Percentiles rank a stretch among this genome's conserved stretches.
Conservation (phyloP, 2,888 invertebrate species). For the Epinotia bilunana region DNA sequence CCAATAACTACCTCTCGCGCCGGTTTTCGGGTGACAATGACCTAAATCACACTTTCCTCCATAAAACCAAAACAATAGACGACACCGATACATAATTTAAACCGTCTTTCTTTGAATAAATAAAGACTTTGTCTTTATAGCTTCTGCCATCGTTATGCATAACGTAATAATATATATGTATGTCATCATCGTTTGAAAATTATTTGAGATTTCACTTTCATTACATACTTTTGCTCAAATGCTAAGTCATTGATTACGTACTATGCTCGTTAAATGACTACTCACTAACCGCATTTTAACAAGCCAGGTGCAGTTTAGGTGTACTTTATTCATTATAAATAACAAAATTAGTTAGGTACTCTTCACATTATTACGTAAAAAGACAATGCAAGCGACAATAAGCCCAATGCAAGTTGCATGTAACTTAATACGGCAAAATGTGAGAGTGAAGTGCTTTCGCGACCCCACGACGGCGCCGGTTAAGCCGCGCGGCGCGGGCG, state of each 20-base stretch:
- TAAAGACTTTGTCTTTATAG: not conserved
- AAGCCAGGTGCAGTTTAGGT: not conserved
- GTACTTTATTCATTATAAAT: not conserved
- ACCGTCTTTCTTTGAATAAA: slow-evolving; percentile 14
- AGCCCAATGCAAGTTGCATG: slow-evolving; percentile 21
- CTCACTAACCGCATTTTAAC: slow-evolving; percentile 11
- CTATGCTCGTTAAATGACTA: slow-evolving; percentile 12
- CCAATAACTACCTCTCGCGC: slow-evolving; percentile 64
- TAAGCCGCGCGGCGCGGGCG: slow-evolving; percentile 56
- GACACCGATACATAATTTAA: slow-evolving; percentile 53
- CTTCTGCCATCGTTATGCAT: not conserved
- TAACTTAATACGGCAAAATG: slow-evolving; percentile 52
- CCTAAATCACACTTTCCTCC: slow-evolving; percentile 74
- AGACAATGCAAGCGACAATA: not conserved
- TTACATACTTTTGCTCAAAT: slow-evolving; percentile 16
- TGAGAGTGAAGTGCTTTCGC: slow-evolving; percentile 78
- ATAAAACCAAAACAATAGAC: slow-evolving; percentile 70
- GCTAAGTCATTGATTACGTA: slow-evolving; percentile 14
- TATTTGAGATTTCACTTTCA: slow-evolving; percentile 38
- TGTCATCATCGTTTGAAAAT: not conserved
- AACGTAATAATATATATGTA: not conserved
- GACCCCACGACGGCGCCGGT: slow-evolving; percentile 64
- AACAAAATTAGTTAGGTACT: not conserved
- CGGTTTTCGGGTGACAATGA: slow-evolving; percentile 75
- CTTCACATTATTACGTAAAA: not conserved